Conservation (phyloP, 2,888 invertebrate species). For the Seira sanloemensis region DNA sequence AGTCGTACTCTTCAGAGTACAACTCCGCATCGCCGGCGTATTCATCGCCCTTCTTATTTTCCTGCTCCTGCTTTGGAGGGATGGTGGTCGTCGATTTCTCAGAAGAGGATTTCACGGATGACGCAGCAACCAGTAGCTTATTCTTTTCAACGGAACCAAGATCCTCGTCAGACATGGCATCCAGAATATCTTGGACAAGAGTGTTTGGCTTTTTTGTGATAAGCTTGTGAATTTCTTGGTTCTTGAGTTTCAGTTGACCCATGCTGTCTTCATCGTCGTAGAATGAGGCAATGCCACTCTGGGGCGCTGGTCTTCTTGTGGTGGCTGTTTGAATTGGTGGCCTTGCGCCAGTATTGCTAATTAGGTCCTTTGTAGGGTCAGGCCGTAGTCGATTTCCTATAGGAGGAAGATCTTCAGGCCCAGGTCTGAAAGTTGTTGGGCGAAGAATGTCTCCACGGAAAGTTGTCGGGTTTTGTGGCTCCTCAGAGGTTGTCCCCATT, state of each 20-base stretch:
- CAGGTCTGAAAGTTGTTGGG: constrained; percentile 70
- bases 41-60: constrained; percentile 55
- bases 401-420: constrained; percentile 47
- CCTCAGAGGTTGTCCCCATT: constrained; percentile 54
- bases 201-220: constrained; percentile 49
- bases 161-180: constrained; percentile 60
- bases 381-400: constrained; percentile 42
- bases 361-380: constrained; percentile 35
- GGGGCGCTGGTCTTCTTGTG: constrained; percentile 57
- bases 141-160: constrained; percentile 35
- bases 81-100: not conserved
- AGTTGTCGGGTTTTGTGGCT: constrained; percentile 64
- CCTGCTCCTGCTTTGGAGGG: constrained; percentile 37
- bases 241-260: constrained; percentile 70
- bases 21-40: constrained; percentile 42
- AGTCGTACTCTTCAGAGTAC: constrained; percentile 52
- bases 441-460: constrained; percentile 62
- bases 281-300: constrained; percentile 67
- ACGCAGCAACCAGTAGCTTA: constrained; percentile 1
- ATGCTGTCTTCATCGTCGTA: constrained; percentile 70
- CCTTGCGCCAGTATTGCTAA: not conserved
- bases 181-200: constrained; percentile 35
- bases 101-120: not conserved
- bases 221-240: constrained; percentile 69
- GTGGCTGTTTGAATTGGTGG: not conserved